A percentile compares a stretch with the other conserved stretches of the same genome.
Conservation (phyloP, 1,140 invertebrate genomes). For the Apis cerana region DNA sequence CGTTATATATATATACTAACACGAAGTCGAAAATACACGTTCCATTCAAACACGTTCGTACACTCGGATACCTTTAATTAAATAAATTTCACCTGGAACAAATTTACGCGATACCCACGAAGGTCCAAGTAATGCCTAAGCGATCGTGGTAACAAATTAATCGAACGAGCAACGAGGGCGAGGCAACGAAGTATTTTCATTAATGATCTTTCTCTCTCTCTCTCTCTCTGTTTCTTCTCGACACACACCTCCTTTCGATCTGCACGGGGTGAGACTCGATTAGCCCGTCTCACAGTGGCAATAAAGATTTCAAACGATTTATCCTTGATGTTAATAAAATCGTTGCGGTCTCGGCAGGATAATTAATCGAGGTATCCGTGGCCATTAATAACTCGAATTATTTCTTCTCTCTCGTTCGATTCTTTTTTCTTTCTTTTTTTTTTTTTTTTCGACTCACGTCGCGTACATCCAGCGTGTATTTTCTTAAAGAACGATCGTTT, state of each 20-base stretch:
- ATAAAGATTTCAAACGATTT: conserved; percentile 45
- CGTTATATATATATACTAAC: no score
- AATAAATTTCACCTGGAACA: conserved; percentile 6
- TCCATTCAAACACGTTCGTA: neutral
- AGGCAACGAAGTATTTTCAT: conserved; percentile 1
- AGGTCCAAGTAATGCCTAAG: neutral
- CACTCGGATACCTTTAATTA: neutral
- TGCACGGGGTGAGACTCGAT: neutral
- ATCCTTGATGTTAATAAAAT: conserved; percentile 37
- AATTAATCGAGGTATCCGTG: conserved; percentile 24
- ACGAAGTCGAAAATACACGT: neutral
- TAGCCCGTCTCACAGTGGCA: conserved; percentile 16
- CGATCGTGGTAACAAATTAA: neutral
- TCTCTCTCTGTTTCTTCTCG: neutral
- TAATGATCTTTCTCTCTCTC: conserved; percentile 27
- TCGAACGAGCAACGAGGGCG: neutral
- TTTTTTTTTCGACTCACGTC: neutral
- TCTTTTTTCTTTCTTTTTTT: neutral
- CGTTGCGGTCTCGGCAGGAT: conserved; percentile 15
- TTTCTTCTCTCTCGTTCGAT: conserved; percentile 26
- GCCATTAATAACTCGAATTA: conserved; percentile 47
- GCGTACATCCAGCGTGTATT: neutral
- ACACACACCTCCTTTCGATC: neutral
- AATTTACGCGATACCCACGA: neutral
- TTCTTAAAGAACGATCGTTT: neutral